Base-by-base conservation (phyloP, 2,797 vertebrate species). In the Falco biarmicus region DNA sequence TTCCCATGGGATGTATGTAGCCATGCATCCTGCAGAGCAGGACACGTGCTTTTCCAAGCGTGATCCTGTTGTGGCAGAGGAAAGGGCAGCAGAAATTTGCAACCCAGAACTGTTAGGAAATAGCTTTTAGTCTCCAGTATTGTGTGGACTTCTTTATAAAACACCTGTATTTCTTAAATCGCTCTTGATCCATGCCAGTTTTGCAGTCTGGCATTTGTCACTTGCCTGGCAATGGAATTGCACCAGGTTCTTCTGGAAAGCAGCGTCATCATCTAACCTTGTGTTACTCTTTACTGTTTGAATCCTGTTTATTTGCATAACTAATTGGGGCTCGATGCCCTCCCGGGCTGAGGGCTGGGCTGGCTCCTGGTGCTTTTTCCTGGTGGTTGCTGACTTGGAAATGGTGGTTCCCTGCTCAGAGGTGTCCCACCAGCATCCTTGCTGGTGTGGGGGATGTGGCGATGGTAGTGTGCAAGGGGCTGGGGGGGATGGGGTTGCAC, bases 41-140 rank as follows among this genome's bases (percentile, higher is more conserved):
- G 64, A 29, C 2, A 0, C 0, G 17, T 3, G 4, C 21, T 31
- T 71, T 76, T 34, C 66, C 6, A 1, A 87, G 28, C 41, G 31
- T 28, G 11, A 0, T 64, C 26, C 31, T 32, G 2, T n/a, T 34
- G 77, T 2, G 5, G n/a, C 7, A 31, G 28, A 53, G 41, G 61
- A 74, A 41, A 69, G 65, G 4, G 39, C 17, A 18, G 60, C 65
- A 32, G 68, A 91, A 64, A 21, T 63, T 89, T 51, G 50, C 54
- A 51, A 10, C 64, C 50, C 9, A 19, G 25, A 25, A 13, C 34
- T 6, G 9, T 51, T 57, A 54, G 77, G 77, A 65, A 66, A 20
- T 24, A 31, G 5, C 22, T 70, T 79, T 60, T 74, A 10, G 41
- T 47, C 59, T 86, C 41, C 34, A 9, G 11, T 22, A 22, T 79